Conservation (phyloP, 2,888 invertebrate genomes). For the Drosophila prolongata region DNA sequence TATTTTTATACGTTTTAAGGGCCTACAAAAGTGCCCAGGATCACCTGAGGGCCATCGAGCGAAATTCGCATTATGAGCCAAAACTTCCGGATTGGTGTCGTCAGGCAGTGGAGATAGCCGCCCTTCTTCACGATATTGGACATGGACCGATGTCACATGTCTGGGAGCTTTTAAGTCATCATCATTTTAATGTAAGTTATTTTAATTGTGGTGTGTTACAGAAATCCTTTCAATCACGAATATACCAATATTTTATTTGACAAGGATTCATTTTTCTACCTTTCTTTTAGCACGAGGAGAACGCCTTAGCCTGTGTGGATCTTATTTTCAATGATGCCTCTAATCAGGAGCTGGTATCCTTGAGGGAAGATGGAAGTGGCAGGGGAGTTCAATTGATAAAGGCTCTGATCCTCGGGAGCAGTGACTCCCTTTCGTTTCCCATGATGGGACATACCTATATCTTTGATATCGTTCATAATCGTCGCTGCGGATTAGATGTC, state of each 20-base stretch:
- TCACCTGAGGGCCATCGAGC: constrained; percentile 83
- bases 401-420: constrained; percentile 75
- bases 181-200: constrained; percentile 49
- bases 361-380: constrained; percentile 59
- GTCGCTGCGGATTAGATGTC: constrained; percentile 87
- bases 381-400: constrained; percentile 78
- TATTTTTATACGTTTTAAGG: constrained; percentile 74
- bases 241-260: too few species aligned
- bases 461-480: constrained; percentile 86
- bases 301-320: constrained; percentile 70
- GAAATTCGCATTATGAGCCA: constrained; percentile 70
- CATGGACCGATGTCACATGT: constrained; percentile 89
- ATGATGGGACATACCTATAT: constrained; percentile 69
- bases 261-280: too few species aligned
- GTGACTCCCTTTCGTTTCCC: constrained; percentile 45
- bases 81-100: constrained; percentile 72
- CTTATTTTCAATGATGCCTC: constrained; percentile 64
- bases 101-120: constrained; percentile 85
- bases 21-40: constrained; percentile 85
- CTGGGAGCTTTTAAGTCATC: constrained; percentile 85
- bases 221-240: too few species aligned
- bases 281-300: constrained; percentile 74
- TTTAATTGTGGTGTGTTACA: not conserved
- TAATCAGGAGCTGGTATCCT: constrained; percentile 43
- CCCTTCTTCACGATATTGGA: constrained; percentile 88